These are phyloP conservation scores for Zaprionus davidi DNA, from an alignment of 1,140 invertebrate genomes.

Conservation along the genomic window DNA sequence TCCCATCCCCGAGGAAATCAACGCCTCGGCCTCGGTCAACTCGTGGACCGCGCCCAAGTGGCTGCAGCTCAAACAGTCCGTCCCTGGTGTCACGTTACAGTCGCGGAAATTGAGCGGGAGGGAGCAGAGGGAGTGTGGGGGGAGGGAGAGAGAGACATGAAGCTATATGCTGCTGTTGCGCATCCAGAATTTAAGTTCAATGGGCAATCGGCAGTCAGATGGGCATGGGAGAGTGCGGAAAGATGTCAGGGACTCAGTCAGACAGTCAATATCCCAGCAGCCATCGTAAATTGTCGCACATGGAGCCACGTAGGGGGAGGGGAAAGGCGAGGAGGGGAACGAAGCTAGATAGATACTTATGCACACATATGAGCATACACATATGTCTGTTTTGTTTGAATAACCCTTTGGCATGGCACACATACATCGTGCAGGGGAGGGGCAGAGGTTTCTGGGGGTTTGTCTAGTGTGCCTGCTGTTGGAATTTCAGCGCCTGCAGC, in stretches of 20 bases:
- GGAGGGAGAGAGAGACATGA: not conserved
- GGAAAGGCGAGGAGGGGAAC: not conserved
- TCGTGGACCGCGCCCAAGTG: not conserved
- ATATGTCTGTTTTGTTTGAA: slow-evolving; percentile 8
- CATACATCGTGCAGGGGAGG: not conserved
- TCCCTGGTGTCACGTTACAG: slow-evolving; percentile 7
- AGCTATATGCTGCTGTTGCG: slow-evolving; percentile 22
- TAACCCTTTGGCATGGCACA: slow-evolving; percentile 38
- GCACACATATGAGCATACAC: not conserved
- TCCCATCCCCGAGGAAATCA: slow-evolving; percentile 22
- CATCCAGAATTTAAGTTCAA: slow-evolving; percentile 56
- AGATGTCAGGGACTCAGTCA: slow-evolving; percentile 19
- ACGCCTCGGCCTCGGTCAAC: not conserved
- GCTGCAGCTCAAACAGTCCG: slow-evolving; percentile 13
- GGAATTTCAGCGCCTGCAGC: slow-evolving; percentile 53
- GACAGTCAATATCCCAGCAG: slow-evolving; percentile 39
- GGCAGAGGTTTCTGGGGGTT: no score
- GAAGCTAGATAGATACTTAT: not conserved
- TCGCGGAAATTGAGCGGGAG: slow-evolving; percentile 2
- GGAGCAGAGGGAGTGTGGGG: not conserved
- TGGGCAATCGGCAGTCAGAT: slow-evolving; percentile 11
- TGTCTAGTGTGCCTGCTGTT: slow-evolving; percentile 4
- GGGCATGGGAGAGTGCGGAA: slow-evolving; percentile 6
- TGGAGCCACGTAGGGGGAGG: not conserved
- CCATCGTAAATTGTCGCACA: slow-evolving; percentile 17